These are phyloP conservation scores for Dermatemys mawii DNA, from an alignment of 2,113 vertebrate species.

Conservation along the genomic window DNA sequence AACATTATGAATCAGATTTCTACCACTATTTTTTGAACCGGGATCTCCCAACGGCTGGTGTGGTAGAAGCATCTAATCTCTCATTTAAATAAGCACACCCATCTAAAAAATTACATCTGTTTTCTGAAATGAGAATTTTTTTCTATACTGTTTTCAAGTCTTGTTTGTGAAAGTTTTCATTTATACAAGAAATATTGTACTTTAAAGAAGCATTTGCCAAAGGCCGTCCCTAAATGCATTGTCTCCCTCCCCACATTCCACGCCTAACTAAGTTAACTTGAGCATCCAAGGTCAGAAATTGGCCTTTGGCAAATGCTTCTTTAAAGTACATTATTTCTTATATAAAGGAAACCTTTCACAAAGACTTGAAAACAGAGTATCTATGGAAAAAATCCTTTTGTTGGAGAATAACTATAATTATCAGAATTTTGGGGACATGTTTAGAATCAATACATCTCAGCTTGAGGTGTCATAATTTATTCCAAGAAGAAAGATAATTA, in stretches of 20 bases:
- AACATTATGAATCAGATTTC: neutral
- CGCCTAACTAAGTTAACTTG: neutral
- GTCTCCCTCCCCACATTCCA: neutral
- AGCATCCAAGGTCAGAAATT: neutral
- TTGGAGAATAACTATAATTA: neutral
- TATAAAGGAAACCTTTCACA: neutral
- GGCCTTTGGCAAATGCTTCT: neutral
- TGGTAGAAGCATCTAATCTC: neutral
- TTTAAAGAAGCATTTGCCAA: too few species aligned
- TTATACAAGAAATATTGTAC: too few species aligned
- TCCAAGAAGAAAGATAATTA: neutral
- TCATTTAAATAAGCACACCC: fast-evolving
- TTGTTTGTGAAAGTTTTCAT: too few species aligned
- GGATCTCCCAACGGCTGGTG: fast-evolving
- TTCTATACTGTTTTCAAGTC: too few species aligned
- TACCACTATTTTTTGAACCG: neutral
- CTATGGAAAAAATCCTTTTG: neutral
- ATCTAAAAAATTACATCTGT: neutral
- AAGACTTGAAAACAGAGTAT: neutral
- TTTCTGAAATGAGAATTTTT: fast-evolving
- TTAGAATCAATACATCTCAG: neutral
- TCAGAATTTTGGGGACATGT: neutral
- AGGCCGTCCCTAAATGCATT: neutral
- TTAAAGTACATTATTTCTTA: neutral
- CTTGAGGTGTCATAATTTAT: neutral